These are phyloP conservation scores for Acipenser ruthenus DNA, from an alignment of 2,797 vertebrate genomes.

Conservation along the genomic window DNA sequence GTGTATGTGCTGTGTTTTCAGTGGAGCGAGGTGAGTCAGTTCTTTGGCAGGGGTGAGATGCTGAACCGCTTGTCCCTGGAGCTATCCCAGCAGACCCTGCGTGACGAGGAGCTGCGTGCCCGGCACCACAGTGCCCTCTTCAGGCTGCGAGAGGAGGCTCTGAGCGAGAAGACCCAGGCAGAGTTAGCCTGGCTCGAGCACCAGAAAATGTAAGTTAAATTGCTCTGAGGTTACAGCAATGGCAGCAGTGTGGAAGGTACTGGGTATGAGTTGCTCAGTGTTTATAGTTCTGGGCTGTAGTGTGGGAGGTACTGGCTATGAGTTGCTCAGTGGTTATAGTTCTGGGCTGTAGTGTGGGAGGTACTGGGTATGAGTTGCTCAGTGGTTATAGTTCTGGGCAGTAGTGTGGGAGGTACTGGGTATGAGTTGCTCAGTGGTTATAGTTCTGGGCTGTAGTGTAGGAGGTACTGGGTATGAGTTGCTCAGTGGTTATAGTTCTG, in stretches of 20 bases:
- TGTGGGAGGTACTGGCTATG: too few relatives aligned
- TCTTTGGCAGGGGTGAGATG: slow-evolving; percentile 18
- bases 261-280: too few relatives aligned
- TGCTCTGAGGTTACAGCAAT: not conserved
- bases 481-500: too few relatives aligned
- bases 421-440: too few relatives aligned
- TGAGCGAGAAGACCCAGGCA: slow-evolving; percentile 36
- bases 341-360: too few relatives aligned
- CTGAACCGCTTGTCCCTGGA: slow-evolving; percentile 25
- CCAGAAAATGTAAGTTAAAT: slow-evolving; percentile 37
- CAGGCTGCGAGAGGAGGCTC: slow-evolving; percentile 38
- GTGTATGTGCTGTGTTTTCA: slow-evolving; percentile 19
- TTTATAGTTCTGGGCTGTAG: too few relatives aligned
- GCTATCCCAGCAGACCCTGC: slow-evolving; percentile 38
- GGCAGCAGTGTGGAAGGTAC: slow-evolving; percentile 1
- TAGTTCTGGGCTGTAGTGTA: too few relatives aligned
- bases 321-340: too few relatives aligned
- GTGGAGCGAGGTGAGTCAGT: slow-evolving; percentile 27
- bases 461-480: too few relatives aligned
- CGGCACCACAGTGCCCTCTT: slow-evolving; percentile 45
- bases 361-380: too few relatives aligned
- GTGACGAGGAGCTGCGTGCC: slow-evolving; percentile 41
- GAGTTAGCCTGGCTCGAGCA: slow-evolving; percentile 46
- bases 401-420: too few relatives aligned
- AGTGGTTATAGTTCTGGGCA: too few relatives aligned